Conservation (phyloP, 2,797 vertebrate species). For the Lacerta agilis region DNA sequence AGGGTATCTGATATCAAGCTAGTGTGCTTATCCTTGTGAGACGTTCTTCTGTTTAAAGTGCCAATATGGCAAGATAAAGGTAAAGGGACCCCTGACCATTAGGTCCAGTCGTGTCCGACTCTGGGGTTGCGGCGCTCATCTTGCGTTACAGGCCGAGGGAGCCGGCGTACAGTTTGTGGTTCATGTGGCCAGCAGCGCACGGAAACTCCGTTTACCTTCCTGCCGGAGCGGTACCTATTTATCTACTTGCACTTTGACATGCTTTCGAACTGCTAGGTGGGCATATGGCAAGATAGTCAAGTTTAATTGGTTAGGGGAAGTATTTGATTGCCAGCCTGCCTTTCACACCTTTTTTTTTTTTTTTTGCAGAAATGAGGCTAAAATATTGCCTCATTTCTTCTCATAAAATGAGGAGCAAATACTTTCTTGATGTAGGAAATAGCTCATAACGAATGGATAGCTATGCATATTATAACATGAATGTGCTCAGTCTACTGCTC, state of each 20-base stretch:
- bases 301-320: neutral
- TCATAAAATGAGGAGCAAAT: too few species aligned
- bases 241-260: too few species aligned
- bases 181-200: too few species aligned
- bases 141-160: too few species aligned
- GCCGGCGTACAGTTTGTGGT: too few species aligned
- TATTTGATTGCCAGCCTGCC: neutral
- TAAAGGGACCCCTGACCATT: too few species aligned
- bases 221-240: too few species aligned
- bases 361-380: neutral
- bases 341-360: neutral
- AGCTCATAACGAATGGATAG: neutral
- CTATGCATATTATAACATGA: neutral
- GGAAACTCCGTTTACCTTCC: too few species aligned
- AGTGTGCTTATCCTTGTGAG: neutral
- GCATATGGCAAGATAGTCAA: neutral
- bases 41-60: neutral
- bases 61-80: neutral
- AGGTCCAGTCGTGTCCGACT: too few species aligned
- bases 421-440: slow-evolving; percentile 1
- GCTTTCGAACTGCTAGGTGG: too few species aligned
- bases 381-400: too few species aligned
- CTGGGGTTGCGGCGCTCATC: too few species aligned
- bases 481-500: neutral
- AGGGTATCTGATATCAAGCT: neutral